Evolutionary conservation across 2,888 invertebrate species (phyloP), one percentile per base, ranked within the genome.

Genomic region (Nipponacmea schrenckii): DNA sequence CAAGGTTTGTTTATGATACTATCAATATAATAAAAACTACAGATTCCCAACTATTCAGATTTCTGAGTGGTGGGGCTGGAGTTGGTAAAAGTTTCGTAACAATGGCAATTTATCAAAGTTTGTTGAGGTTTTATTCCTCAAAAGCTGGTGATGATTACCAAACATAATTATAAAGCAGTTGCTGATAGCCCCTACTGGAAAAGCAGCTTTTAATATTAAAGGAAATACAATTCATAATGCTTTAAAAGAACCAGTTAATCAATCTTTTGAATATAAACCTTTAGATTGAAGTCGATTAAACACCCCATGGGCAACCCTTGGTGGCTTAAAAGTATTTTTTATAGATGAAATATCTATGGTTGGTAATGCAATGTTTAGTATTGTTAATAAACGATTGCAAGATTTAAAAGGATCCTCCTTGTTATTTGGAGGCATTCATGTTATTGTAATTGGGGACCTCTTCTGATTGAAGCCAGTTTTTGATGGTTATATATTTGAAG

Each of bases 321-420:
- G 63, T 14, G 48, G 71, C 44, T n/a, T 78, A 4, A 64, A 69
- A 65, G 62, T 74, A 50, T 39, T 79, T n/a, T 64, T 79, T n/a
- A 74, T 76, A n/a, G 77, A 79, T 75, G 79, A 79, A 70, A 73
- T 79, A 26, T 77, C 76, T 4, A 79, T 77, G 77, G 77, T 77
- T 46, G 77, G 78, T 5, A 50, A n/a, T 24, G 31, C 26, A 24
- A 73, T 76, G 73, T 67, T 78, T 7, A 68, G 70, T 64, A 67
- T 46, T 67, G 50, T 79, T 17, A 50, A 75, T 64, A 66, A 71
- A 39, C 50, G 77, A 56, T 50, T 77, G 17, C 45, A 66, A 48
- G 74, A 77, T 46, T 17, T 79, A 7, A 74, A 71, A 67, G 65
- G 66, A 56, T 56, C 15, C 17, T 20, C 44, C 66, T 62, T 70